Base-by-base conservation (phyloP, 2,797 vertebrate species). In the Sebastes hubbsi region DNA sequence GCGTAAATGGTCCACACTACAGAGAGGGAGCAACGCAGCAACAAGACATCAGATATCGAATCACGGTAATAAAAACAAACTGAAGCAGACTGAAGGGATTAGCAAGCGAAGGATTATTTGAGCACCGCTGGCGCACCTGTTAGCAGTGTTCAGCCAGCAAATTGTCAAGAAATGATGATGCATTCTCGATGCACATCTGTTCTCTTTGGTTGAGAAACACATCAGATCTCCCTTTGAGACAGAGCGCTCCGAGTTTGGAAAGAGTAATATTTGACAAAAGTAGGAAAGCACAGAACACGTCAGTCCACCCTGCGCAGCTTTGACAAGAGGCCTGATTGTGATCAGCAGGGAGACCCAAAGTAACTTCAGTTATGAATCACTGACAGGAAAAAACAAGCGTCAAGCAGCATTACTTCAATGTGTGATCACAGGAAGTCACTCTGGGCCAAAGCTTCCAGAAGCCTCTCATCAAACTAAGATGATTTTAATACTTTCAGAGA, bases 1-100 rank as follows among this genome's bases (percentile, higher is more conserved):
- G 97, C 97, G 0, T 99, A 99, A 76, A 99, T 97, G 75, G 97
- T 99, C 98, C 98, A 99, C 88, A 97, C 98, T 99, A 87, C 58
- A 76, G 68, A 86, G 58, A 87, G 78, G 46, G 75, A 78, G 68
- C n/a, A 30, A 54, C 63, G 72, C 25, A 67, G 67, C 2, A 81
- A 78, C 55, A 67, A 81, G 67, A 80, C 75, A 75, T 91, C 77
- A 91, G 61, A 49, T 16, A 64, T 54, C 4, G 20, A 27, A 79
- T 34, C 67, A 10, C 2, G 1, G 32, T 67, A 49, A 80, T 73
- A 25, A 65, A 72, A 85, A 72, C 61, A 77, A 80, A 85, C 58
- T 25, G 64, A 75, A 81, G 65, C 79, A 89, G 78, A 64, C 77
- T 67, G 72, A 80, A 76, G 78, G 71, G 65, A 85, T 86, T 77